These are phyloP conservation scores for Calidris pugnax DNA, from an alignment of 2,113 vertebrate genomes.

Conservation along the genomic window DNA sequence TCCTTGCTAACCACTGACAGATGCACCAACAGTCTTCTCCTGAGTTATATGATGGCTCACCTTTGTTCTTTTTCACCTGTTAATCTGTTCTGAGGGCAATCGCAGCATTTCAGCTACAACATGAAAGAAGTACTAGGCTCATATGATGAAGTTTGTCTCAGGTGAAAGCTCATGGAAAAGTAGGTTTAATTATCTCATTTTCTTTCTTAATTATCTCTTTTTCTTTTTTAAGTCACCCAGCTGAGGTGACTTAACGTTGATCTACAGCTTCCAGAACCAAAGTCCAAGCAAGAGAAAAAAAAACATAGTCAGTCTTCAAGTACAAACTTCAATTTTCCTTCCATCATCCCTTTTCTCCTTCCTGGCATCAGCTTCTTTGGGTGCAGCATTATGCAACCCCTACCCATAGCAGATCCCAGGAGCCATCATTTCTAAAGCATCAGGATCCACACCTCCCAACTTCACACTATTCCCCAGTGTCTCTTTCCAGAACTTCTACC, in stretches of 20 bases:
- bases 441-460: background rate
- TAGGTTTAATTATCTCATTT: background rate
- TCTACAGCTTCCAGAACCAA: background rate
- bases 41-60: fast-evolving
- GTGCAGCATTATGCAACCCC: background rate
- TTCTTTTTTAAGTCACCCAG: background rate
- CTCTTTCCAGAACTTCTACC: background rate
- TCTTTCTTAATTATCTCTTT: background rate
- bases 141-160: background rate
- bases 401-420: background rate
- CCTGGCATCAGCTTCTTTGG: background rate
- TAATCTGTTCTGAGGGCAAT: background rate
- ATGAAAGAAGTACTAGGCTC: background rate
- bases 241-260: background rate
- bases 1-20: background rate
- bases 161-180: background rate
- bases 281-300: background rate
- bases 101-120: background rate
- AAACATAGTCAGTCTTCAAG: background rate
- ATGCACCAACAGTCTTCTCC: background rate
- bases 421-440: background rate
- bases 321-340: background rate
- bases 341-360: background rate
- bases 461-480: background rate
- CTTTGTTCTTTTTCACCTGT: background rate